A percentile compares a stretch with the other conserved stretches of the same genome.
phyloP scores from a whole-genome alignment of 2,888 invertebrate genomes.

The Alitta virens region DNA sequence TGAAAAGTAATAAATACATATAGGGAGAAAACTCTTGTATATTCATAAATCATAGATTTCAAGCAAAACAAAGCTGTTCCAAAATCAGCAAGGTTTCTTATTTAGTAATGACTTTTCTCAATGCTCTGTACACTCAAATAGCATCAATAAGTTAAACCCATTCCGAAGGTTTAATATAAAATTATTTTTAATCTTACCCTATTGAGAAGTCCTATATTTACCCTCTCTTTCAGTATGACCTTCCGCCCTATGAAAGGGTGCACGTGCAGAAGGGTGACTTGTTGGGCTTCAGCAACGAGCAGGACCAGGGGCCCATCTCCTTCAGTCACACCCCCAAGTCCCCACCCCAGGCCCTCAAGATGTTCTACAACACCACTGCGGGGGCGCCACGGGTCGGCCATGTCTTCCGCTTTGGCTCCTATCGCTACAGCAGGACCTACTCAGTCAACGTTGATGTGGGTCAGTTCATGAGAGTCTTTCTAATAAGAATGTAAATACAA shows the following conservation, averaged over 20 bases:
- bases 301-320: conserved; percentile 9
- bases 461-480: neutral
- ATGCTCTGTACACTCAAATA: too few relatives aligned
- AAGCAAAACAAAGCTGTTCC: too few relatives aligned
- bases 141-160: too few relatives aligned
- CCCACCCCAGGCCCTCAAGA: neutral
- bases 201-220: neutral
- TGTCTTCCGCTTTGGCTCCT: conserved; percentile 3
- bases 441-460: conserved; percentile 11
- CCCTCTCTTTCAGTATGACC: conserved; percentile 7
- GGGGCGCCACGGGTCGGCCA: conserved; percentile 6
- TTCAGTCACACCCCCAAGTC: neutral
- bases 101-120: too few relatives aligned
- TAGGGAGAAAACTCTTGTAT: too few relatives aligned
- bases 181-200: too few relatives aligned
- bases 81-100: too few relatives aligned
- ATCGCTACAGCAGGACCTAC: neutral
- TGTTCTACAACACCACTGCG: conserved; percentile 5
- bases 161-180: too few relatives aligned
- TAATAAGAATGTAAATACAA: too few relatives aligned
- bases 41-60: too few relatives aligned
- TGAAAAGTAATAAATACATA: too few relatives aligned
- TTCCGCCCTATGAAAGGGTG: conserved; percentile 7
- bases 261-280: conserved; percentile 2
- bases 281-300: conserved; percentile 15